phyloP scores from a whole-genome alignment of 2,797 vertebrate genomes.

The Channa striata region DNA sequence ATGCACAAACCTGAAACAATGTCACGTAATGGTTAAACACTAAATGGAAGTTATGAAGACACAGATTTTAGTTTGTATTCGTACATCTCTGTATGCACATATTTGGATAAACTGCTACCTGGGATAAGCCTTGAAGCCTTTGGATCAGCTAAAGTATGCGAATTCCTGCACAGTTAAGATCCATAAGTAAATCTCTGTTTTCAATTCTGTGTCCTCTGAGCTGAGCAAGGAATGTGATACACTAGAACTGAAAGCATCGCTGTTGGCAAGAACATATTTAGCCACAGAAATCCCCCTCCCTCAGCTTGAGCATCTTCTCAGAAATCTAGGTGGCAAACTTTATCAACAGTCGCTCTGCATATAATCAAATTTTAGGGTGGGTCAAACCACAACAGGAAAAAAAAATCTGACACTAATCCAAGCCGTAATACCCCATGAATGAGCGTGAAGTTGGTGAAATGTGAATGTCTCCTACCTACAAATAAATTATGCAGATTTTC shows the following conservation, averaged over 20 bases:
- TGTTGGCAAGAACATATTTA: conserved; percentile 65
- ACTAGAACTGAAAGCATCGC: conserved; percentile 69
- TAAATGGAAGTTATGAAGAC: background rate
- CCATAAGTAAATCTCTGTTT: conserved; percentile 71
- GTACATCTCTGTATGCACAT: background rate
- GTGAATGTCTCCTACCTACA: too few species aligned
- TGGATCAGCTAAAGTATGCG: conserved; percentile 41
- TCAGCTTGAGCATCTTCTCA: conserved; percentile 32
- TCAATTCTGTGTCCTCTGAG: conserved; percentile 67
- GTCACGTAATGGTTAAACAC: background rate
- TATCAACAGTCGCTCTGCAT: conserved; percentile 27
- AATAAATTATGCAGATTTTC: too few species aligned
- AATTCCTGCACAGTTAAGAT: conserved; percentile 61
- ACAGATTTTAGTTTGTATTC: background rate
- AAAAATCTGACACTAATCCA: conserved; percentile 22
- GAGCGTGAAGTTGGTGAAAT: background rate
- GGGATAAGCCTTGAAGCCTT: conserved; percentile 23
- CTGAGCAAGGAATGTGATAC: conserved; percentile 62
- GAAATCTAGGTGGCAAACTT: conserved; percentile 32
- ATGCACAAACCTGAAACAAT: background rate
- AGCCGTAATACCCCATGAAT: conserved; percentile 2
- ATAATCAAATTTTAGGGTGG: conserved; percentile 32
- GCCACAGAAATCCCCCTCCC: conserved; percentile 69
- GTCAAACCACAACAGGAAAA: conserved; percentile 25
- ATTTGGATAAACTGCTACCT: conserved; percentile 21